A percentile compares a stretch with the other conserved stretches of the same genome.
Conservation (phyloP, 2,797 vertebrate genomes). For the Carcharodon carcharias region DNA sequence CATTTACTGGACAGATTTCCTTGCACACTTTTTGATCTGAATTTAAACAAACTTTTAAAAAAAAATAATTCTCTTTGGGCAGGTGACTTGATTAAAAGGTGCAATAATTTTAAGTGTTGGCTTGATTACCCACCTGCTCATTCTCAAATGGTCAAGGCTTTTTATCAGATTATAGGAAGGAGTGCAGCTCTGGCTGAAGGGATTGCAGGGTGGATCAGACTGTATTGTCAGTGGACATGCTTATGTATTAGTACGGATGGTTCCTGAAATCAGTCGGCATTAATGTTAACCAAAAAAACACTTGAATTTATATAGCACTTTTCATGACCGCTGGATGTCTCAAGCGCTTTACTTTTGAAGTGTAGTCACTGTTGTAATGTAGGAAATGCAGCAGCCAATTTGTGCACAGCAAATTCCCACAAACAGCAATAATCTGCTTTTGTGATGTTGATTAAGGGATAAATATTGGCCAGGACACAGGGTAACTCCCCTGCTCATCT, state of each 20-base stretch:
- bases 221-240: neutral
- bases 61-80: neutral
- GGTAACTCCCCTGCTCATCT: neutral
- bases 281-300: neutral
- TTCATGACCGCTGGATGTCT: neutral
- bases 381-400: too few species aligned
- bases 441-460: neutral
- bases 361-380: neutral
- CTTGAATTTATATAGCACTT: neutral
- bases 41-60: neutral
- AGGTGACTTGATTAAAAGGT: neutral
- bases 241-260: neutral
- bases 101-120: neutral
- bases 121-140: neutral
- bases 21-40: neutral
- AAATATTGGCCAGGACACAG: neutral
- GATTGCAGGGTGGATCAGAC: neutral
- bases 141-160: neutral
- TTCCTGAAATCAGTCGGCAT: neutral
- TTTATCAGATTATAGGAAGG: neutral
- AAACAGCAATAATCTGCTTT: neutral
- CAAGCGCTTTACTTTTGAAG: neutral
- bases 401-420: neutral
- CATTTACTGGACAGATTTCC: neutral
- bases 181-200: neutral